A percentile compares a stretch with the other conserved stretches of the same genome.
These are phyloP conservation scores for Leptinotarsa lineolata DNA, from an alignment of 1,140 invertebrate species.

Conservation along the genomic window DNA sequence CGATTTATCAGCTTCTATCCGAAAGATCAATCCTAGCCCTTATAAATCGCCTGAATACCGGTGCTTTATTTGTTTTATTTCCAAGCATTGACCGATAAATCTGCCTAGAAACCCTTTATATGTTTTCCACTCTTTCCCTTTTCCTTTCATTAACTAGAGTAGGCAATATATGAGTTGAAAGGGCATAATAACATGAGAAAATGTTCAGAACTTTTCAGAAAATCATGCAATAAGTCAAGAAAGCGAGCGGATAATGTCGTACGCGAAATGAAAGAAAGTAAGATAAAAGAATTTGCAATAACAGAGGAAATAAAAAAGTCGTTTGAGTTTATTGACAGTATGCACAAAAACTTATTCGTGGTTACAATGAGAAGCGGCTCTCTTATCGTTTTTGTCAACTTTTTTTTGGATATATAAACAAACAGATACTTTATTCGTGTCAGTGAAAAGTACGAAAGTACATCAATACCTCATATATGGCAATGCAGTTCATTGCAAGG, in stretches of 20 bases:
- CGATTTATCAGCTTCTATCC: slow-evolving; percentile 10
- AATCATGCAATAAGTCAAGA: slow-evolving; percentile 6
- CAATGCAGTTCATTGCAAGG: no score
- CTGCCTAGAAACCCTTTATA: slow-evolving; percentile 9
- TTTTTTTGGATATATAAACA: no score
- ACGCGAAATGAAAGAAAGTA: background rate
- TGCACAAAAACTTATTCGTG: slow-evolving; percentile 1
- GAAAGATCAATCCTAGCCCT: slow-evolving; percentile 16
- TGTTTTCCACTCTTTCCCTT: slow-evolving; percentile 11
- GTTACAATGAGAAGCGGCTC: background rate
- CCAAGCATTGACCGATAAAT: slow-evolving; percentile 16
- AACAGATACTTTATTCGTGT: no score
- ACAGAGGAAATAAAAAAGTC: background rate
- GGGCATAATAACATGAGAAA: slow-evolving; percentile 5
- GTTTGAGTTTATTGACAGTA: background rate
- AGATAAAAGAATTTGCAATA: slow-evolving; percentile 1
- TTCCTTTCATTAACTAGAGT: slow-evolving; percentile 20
- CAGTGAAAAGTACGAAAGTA: no score
- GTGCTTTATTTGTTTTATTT: slow-evolving; percentile 22
- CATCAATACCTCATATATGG: no score
- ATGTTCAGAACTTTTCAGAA: background rate
- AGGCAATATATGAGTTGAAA: slow-evolving; percentile 3
- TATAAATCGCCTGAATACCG: slow-evolving; percentile 20
- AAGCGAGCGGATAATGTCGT: background rate
- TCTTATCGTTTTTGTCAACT: no score